Base-by-base conservation (phyloP, 2,888 invertebrate species). In the Polyommatus iphigenia region DNA sequence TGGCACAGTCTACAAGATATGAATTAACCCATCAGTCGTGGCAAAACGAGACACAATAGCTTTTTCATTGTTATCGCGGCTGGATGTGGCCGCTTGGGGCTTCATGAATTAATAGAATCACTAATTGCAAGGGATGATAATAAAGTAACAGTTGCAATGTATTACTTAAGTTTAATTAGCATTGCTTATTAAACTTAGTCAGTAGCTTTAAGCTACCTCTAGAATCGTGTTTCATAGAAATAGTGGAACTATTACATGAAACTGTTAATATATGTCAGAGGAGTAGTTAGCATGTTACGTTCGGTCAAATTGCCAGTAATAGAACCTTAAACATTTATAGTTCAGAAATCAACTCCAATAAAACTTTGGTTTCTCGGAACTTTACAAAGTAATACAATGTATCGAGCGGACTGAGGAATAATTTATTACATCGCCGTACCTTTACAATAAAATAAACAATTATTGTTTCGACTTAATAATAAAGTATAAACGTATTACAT, bases 311-410 rank as follows among this genome's bases (percentile, higher is more conserved):
- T 92, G 88, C 92, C 89, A 86, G 89, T 92, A 93, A 92, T 92
- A 90, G 87, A 87, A 89, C 89, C 90, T 88, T 91, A 89, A 87
- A 87, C 89, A 91, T 92, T 91, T 90, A 89, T 91, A 92, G 91
- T 92, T 92, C 89, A 89, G 87, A 93, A 91, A 93, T 93, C 93
- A 93, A 93, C 92, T 90, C 89, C 90, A 90, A 92, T 93, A 93
- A 92, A 93, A 83, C 87, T 88, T 87, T 90, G 90, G 92, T 91
- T 75, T 75, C 75, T 75, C 75, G 50, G 75, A 75, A 75, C 75
- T 54, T 75, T 75, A 75, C 75, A 75, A 75, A 75, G 75, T 75
- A 75, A 75, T 29, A 75, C 75, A 75, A 75, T 75, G 75, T 75
- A 75, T 75, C 24, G 29, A 75, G 50, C 75, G 75, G 29, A 67